Evolutionary conservation across 1,140 invertebrate species (phyloP).

Genomic region (Myzus persicae): DNA sequence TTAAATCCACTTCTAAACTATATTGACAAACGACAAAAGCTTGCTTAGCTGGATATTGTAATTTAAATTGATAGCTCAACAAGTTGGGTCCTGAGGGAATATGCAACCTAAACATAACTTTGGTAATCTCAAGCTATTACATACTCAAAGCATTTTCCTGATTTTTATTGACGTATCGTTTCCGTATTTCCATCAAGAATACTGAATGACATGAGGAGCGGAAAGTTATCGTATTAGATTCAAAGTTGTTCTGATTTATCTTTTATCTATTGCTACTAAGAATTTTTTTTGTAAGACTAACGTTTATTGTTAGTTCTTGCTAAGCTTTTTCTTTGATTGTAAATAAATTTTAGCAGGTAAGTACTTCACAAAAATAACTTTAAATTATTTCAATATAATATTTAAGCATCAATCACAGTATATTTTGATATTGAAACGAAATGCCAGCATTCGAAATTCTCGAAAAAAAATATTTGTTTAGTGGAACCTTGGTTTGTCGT

Average conservation of each 20-base stretch:
- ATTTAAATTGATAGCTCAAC: not conserved
- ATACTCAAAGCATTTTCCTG: not conserved
- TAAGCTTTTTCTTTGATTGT: not conserved
- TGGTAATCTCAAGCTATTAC: not conserved
- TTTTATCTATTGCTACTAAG: too few relatives aligned
- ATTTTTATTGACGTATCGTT: not conserved
- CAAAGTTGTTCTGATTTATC: not conserved
- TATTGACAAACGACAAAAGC: not conserved
- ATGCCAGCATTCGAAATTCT: not conserved
- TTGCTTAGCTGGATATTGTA: not conserved
- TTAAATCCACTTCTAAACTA: not conserved
- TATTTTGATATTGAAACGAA: not conserved
- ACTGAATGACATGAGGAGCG: not conserved
- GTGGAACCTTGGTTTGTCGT: not conserved
- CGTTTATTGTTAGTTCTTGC: not conserved
- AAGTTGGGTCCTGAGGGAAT: not conserved
- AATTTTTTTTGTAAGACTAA: too few relatives aligned
- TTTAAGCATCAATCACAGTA: not conserved
- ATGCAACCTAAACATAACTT: not conserved
- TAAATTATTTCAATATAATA: not conserved
- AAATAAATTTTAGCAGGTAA: not conserved
- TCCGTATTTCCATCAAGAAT: not conserved
- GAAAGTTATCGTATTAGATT: not conserved
- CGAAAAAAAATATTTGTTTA: not conserved
- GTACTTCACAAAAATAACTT: not conserved